A percentile compares a stretch with the other conserved stretches of the same genome.
These are phyloP conservation scores for Drosophila sucinea DNA, from an alignment of 1,140 invertebrate species.

Conservation along the genomic window DNA sequence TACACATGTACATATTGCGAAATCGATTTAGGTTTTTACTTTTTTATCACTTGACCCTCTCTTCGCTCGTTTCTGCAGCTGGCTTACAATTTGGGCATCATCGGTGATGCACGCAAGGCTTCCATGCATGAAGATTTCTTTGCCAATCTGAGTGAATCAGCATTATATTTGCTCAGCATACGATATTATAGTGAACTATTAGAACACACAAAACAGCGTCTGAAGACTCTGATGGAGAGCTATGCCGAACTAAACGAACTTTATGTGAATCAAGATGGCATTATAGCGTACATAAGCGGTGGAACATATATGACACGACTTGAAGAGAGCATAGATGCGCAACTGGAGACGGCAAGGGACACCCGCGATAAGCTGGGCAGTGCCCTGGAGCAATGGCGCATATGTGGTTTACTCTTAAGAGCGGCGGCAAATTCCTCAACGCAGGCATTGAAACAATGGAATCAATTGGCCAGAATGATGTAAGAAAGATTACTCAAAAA, in stretches of 20 bases:
- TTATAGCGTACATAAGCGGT: constrained; percentile 78
- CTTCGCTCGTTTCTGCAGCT: constrained; percentile 41
- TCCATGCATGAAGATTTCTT: constrained; percentile 83
- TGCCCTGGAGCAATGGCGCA: constrained; percentile 79
- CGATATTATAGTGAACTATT: constrained; percentile 73
- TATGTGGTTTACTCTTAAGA: constrained; percentile 69
- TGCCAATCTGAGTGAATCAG: constrained; percentile 76
- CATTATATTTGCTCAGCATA: constrained; percentile 68
- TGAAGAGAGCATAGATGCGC: constrained; percentile 74
- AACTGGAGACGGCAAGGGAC: constrained; percentile 78
- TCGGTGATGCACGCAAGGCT: constrained; percentile 78
- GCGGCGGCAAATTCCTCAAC: constrained; percentile 72
- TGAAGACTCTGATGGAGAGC: constrained; percentile 61
- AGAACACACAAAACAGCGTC: constrained; percentile 67
- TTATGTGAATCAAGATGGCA: constrained; percentile 78
- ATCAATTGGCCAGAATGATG: constrained; percentile 54
- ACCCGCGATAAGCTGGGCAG: constrained; percentile 77
- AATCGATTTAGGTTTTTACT: neutral
- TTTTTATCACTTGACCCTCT: neutral
- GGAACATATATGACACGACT: constrained; percentile 77
- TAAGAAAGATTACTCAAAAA: constrained; percentile 20
- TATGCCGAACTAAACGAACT: constrained; percentile 72
- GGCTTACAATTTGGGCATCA: constrained; percentile 71
- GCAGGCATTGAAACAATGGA: constrained; percentile 70
- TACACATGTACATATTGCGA: neutral